phyloP scores from a whole-genome alignment of 2,888 invertebrate species.

The Amiota mariae region DNA sequence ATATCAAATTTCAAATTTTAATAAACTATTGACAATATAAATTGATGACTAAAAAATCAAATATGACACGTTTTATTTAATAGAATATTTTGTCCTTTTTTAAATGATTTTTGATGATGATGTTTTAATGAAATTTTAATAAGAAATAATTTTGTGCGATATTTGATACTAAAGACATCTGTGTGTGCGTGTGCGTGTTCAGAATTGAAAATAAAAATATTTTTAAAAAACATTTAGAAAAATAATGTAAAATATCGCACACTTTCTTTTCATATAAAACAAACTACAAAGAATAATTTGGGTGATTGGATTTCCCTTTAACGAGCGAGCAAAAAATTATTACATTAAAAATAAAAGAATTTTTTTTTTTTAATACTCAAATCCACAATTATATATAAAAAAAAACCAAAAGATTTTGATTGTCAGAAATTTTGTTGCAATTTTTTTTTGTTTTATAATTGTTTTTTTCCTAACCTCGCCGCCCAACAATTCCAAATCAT shows the following conservation, averaged over 20 bases:
- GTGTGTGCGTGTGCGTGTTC: too few species aligned
- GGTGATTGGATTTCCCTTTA: constrained; percentile 18
- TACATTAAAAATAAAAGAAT: constrained; percentile 36
- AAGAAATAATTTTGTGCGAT: too few species aligned
- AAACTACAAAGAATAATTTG: constrained; percentile 1
- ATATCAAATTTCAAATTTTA: too few species aligned
- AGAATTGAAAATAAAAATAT: background rate
- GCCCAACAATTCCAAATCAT: constrained; percentile 79
- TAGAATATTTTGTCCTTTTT: too few species aligned
- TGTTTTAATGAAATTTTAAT: too few species aligned
- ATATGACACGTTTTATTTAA: too few species aligned
- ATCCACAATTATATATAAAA: constrained; percentile 48
- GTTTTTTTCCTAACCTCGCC: constrained; percentile 73
- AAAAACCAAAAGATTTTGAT: too few species aligned
- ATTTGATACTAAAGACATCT: too few species aligned
- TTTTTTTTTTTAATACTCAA: constrained; percentile 37
- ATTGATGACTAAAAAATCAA: too few species aligned
- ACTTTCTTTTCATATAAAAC: background rate
- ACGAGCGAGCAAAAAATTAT: constrained; percentile 28
- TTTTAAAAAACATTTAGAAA: background rate
- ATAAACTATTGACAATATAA: too few species aligned
- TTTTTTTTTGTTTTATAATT: constrained; percentile 36
- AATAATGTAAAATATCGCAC: background rate
- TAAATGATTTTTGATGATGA: too few species aligned
- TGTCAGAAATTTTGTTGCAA: constrained; percentile 41